These are phyloP conservation scores for rat (Rattus norvegicus) DNA, from an alignment of 2,113 vertebrate species.

Conservation along the genomic window GRCr8 NC_086022.1:71031001-71031500, in stretches of 20 bases:
- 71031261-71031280: not conserved
- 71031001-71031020: not conserved
- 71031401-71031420: not conserved
- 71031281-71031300: not conserved
- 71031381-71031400: not conserved
- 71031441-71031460: not conserved
- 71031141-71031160: not conserved
- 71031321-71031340: not conserved
- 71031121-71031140: not conserved
- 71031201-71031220: not conserved
- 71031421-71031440: not conserved
- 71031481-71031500: not conserved
- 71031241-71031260: not conserved
- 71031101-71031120: not conserved
- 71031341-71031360: not conserved
- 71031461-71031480: not conserved
- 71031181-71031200: not conserved
- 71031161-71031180: not conserved
- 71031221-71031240: not conserved
- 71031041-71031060: no score
- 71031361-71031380: not conserved
- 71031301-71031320: not conserved
- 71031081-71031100: not conserved
- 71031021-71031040: not conserved
- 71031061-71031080: not conserved